Percentiles rank a stretch among this genome's conserved stretches.
Evolutionary conservation across 2,797 vertebrate species (phyloP).

Genomic region (Aeoliscus strigatus): DNA sequence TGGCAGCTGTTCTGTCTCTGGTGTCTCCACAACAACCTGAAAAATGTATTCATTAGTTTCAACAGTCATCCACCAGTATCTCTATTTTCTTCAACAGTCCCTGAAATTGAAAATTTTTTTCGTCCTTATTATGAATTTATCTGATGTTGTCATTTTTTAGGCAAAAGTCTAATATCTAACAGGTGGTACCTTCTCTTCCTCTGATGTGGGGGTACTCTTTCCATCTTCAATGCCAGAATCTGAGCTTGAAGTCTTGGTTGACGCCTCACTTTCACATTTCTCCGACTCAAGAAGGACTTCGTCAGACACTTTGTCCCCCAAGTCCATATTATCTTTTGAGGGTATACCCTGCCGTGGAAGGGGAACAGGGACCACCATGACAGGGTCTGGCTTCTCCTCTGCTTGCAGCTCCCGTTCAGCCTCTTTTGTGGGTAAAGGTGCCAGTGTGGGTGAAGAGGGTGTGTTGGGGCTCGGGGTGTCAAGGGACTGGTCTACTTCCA

Average conservation of each 20-base stretch:
- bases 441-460: conserved; percentile 34
- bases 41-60: background rate
- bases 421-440: conserved; percentile 24
- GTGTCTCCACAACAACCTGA: conserved; percentile 57
- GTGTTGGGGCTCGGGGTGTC: conserved; percentile 38
- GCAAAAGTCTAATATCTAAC: too few relatives aligned
- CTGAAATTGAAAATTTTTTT: too few relatives aligned
- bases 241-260: conserved; percentile 64
- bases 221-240: conserved; percentile 74
- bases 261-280: conserved; percentile 69
- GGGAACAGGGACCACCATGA: conserved; percentile 37
- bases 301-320: conserved; percentile 33
- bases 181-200: conserved; percentile 74
- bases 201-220: conserved; percentile 64
- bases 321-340: conserved; percentile 34
- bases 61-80: too few relatives aligned
- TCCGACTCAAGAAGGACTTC: conserved; percentile 60
- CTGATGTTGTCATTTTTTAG: too few relatives aligned
- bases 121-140: too few relatives aligned
- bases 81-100: too few relatives aligned
- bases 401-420: background rate
- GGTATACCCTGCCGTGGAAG: conserved; percentile 23
- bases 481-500: conserved; percentile 68
- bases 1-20: conserved; percentile 47
- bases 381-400: conserved; percentile 12